A percentile compares a stretch with the other conserved stretches of the same genome.
phyloP scores from a whole-genome alignment of 2,797 vertebrate genomes.

The Pantherophis alleghaniensis region DNA sequence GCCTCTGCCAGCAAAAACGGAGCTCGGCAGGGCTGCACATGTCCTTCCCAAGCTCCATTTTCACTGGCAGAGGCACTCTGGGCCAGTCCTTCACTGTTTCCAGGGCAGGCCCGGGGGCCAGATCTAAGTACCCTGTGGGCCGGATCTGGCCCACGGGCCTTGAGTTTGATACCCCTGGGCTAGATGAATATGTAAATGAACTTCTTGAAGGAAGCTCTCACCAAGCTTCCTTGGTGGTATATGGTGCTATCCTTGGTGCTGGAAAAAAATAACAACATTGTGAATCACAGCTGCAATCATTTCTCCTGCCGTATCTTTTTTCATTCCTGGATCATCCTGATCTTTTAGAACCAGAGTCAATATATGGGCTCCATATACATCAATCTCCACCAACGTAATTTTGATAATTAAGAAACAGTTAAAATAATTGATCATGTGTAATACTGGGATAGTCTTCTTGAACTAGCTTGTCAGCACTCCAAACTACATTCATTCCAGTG shows the following conservation, averaged over 20 bases:
- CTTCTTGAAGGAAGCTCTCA: neutral
- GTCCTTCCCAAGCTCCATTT: too few relatives aligned
- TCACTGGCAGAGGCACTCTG: too few relatives aligned
- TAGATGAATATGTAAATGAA: neutral
- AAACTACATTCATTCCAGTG: too few relatives aligned
- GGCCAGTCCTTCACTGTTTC: too few relatives aligned
- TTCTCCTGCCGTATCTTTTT: neutral
- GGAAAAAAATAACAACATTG: neutral
- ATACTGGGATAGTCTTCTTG: neutral
- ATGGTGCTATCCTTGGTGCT: slow-evolving; percentile 13
- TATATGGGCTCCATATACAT: neutral
- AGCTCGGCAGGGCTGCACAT: too few relatives aligned
- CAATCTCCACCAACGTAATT: neutral
- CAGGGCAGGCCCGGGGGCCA: too few relatives aligned
- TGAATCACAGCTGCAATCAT: neutral
- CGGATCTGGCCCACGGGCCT: too few relatives aligned
- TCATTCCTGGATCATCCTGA: neutral
- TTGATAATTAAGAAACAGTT: neutral
- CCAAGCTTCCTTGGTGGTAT: too few relatives aligned
- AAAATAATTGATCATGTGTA: neutral
- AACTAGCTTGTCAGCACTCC: neutral
- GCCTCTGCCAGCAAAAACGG: too few relatives aligned
- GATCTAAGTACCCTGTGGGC: too few relatives aligned
- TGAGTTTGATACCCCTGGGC: too few relatives aligned
- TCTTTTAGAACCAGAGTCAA: neutral